Evolutionary conservation across 53 echinoderm and acorn worm species (phyloP), one percentile per base, ranked within the genome.

Genomic region (Temnopleurus reevesii): DNA sequence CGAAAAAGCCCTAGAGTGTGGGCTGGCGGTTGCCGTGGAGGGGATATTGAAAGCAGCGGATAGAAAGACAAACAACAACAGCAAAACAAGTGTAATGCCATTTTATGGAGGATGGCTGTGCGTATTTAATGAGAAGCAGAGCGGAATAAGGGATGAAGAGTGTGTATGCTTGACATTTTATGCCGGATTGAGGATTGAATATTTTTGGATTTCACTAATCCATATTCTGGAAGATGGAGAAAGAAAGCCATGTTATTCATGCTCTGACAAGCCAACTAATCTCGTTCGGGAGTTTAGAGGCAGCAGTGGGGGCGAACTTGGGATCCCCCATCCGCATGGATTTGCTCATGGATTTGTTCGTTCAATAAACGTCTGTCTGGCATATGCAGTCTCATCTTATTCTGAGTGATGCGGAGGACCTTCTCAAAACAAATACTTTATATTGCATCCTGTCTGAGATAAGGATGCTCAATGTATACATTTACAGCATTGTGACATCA

Each of bases 131-230:
- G 71, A 41, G 5, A 71, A 71, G 8, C 41, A 41, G 71, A 71
- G 71, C 36, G 41, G 71, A 71, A 71, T 43, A 23, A 71, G 38
- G 41, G 5, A 21, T n/a, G 71, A 8, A 71, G 23, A 71, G 65
- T 23, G 41, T 71, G 71, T 71, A 19, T 71, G 71, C 71, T 71
- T 71, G 71, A 71, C 71, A 71, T 71, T 71, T 71, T 2, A 38
- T 41, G 71, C 36, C 28, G 41, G 21, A 71, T 36, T n/a, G 41
- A 43, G 71, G 41, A 71, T 21, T 34, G n/a, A 71, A 4, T 0
- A 13, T 38, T 49, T 71, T 71, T n/a, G 38, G 71, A 71, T 41
- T 15, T 15, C 71, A 36, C 49, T 1, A 12, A 9, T n/a, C 41
- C 71, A 36, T 71, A 19, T 36, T 71, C 71, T n/a, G n/a, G n/a